Evolutionary conservation across 35 echinoderm and acorn worm species (phyloP).

Genomic region (Ptychodera flava): DNA sequence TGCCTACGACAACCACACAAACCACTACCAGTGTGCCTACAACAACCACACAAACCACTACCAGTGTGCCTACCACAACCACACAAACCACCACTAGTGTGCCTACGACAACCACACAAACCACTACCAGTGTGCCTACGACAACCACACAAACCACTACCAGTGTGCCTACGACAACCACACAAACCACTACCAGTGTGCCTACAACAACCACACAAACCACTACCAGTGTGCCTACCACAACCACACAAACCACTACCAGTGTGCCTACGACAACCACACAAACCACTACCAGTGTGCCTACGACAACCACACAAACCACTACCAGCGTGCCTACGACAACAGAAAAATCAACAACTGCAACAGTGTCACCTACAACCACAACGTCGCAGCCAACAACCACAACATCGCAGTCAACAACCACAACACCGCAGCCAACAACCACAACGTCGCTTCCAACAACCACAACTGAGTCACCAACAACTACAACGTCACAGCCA

Average conservation of each 20-base stretch:
- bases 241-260: neutral
- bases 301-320: neutral
- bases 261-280: neutral
- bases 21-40: neutral
- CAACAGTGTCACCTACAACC: neutral
- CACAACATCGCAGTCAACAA: neutral
- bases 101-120: neutral
- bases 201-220: neutral
- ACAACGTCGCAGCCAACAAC: neutral
- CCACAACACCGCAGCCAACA: neutral
- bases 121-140: neutral
- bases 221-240: neutral
- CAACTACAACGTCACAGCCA: constrained; percentile 1
- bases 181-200: neutral
- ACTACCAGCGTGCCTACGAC: neutral
- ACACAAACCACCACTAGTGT: neutral
- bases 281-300: neutral
- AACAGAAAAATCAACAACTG: neutral
- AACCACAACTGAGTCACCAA: neutral
- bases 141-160: neutral
- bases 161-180: neutral
- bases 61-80: neutral
- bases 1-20: neutral
- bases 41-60: neutral
- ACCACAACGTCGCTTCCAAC: constrained; percentile 12